Evolutionary conservation across 2,888 invertebrate genomes (phyloP), one percentile per base, ranked within the genome.

Genomic region (Osmoderma eremita): DNA sequence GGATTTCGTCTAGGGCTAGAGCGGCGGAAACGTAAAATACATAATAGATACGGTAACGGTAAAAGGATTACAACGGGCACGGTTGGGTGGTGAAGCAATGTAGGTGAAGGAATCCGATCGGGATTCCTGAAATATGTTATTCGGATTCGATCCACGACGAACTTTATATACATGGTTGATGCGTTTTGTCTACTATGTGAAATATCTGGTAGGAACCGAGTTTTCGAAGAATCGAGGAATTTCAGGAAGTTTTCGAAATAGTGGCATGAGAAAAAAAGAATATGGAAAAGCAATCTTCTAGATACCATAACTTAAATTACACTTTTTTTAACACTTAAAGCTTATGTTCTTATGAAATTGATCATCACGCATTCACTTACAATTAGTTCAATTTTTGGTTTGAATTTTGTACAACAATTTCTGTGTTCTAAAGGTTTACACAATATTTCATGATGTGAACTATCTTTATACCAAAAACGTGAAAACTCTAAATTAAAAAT

Each of bases 111-210:
- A 61, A 61, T 45, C 45, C 58, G 45, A 45, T 45, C 45, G 45
- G 30, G 17, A 61, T 61, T 61, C 58, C 48, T 36, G 36, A n/a
- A 45, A 17, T 12, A 45, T 61, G 58, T 61, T 30, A 17, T 61
- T 48, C 22, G 30, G 30, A 30, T 61, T 61, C 48, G 45, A 48
- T 30, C 13, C 45, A 30, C 36, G 30, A 15, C 30, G 45, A 61
- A 61, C 45, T 61, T 45, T 61, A 61, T 61, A 12, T 61, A 61
- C 58, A 61, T 17, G 58, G 15, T 10, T 48, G 58, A 61, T 15
- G 56, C 41, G 56, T 42, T 42, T 56, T 42, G 41, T 42, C 41
- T 45, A 30, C 45, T 30, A 61, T 61, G 5, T 24, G 30, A 61
- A 61, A 45, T 41, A 61, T 61, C 41, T 13, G 58, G 58, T 61